phyloP scores from a whole-genome alignment of 2,113 vertebrate species.

The Capreolus pygargus region DNA sequence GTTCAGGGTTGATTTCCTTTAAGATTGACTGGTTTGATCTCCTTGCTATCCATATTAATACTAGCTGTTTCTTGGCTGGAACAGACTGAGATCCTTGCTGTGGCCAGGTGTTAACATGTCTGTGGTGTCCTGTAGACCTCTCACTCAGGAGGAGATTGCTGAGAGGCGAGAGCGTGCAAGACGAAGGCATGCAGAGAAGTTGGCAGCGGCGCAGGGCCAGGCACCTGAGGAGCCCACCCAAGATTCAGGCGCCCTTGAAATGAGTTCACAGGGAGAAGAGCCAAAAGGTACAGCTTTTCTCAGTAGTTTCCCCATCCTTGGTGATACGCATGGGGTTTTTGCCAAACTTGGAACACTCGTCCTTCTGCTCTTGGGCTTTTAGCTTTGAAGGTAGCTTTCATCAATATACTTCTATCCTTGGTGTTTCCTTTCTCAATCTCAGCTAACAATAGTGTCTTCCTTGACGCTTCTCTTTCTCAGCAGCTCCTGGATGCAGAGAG shows the following conservation, averaged over 20 bases:
- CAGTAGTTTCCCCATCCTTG: not conserved
- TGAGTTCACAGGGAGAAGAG: conserved; percentile 30
- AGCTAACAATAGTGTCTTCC: fast-evolving
- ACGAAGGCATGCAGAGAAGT: conserved; percentile 88
- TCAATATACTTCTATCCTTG: not conserved
- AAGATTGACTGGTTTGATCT: not conserved
- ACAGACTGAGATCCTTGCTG: not conserved
- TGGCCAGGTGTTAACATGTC: not conserved
- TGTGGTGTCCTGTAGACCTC: conserved; percentile 80
- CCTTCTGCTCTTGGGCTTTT: not conserved
- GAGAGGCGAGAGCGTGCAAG: conserved; percentile 87
- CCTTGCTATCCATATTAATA: not conserved
- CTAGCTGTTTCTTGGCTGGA: not conserved
- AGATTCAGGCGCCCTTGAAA: conserved; percentile 48
- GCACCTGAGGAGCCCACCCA: conserved; percentile 55
- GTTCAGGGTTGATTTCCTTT: not conserved
- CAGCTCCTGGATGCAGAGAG: not conserved
- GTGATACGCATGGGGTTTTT: fast-evolving
- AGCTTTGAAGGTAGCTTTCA: not conserved
- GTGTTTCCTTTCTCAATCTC: fast-evolving
- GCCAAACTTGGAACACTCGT: not conserved
- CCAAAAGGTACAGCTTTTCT: conserved; percentile 73
- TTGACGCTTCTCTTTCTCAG: not conserved
- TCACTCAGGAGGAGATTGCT: conserved; percentile 91
- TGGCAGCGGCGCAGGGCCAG: conserved; percentile 79